Evolutionary conservation across 1,140 invertebrate genomes (phyloP), one percentile per base, ranked within the genome.

Genomic region (Orchestia grillus): DNA sequence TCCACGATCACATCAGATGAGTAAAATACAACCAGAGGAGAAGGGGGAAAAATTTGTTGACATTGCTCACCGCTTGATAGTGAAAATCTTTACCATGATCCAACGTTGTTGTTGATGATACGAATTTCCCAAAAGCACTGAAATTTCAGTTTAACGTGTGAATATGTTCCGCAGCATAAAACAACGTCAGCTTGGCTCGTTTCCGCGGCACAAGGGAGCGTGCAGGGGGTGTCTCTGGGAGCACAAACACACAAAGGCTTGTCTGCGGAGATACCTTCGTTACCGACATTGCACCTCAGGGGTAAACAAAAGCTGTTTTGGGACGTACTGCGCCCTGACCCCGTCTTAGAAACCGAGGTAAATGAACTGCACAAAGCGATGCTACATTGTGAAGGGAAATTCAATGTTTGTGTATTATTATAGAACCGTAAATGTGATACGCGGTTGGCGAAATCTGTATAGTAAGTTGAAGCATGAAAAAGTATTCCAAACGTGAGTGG

Each of bases 241-340:
- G 28, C 88, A 36, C 44, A 91, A 91, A 43, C 88, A 91, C 41
- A 91, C 88, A 91, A 44, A 42, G 88, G 0, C 42, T 15, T 42
- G 41, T 44, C 8, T 43, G 88, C 42, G 88, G 44, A 43, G 88
- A 44, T 43, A 91, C 41, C 88, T 91, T 91, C 44, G 88, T 91
- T 91, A 91, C 36, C 41, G 41, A 40, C 88, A 43, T 42, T 44
- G 88, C 41, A 44, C 41, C 88, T 91, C 41, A 11, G 88, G 41
- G 41, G 88, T 91, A 91, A 91, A 91, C 88, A 91, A 43, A 44
- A 91, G 44, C 88, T 41, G 36, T 28, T 91, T 91, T 91, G 88
- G 41, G 88, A 44, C 19, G 0, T 91, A 41, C 88, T 44, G 1
- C 28, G 62, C 88, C 28, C 15, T 77, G 62, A 3, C 11, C 28